These are phyloP conservation scores for Actenoides lindsayi DNA, from an alignment of 2,113 vertebrate genomes.

Conservation along the genomic window DNA sequence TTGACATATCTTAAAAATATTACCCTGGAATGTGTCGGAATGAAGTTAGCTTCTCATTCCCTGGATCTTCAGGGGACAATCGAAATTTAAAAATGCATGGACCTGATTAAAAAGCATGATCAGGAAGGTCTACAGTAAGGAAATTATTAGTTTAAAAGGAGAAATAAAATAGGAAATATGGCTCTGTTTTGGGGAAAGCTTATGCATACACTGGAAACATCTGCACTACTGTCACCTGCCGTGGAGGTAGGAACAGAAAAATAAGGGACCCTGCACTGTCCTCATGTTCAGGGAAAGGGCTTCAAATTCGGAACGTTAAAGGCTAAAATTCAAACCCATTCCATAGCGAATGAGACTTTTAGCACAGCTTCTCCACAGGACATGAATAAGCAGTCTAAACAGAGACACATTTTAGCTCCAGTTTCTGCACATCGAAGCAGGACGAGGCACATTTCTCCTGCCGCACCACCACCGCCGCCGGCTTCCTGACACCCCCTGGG, in stretches of 20 bases:
- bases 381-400: neutral
- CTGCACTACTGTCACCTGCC: neutral
- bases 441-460: neutral
- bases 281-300: neutral
- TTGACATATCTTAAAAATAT: neutral
- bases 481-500: neutral
- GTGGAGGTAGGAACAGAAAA: neutral
- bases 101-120: neutral
- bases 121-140: neutral
- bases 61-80: neutral
- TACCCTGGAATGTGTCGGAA: neutral
- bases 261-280: neutral
- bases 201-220: neutral
- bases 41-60: neutral
- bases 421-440: neutral
- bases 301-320: accelerated
- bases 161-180: neutral
- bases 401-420: neutral
- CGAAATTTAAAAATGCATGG: neutral
- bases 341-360: neutral
- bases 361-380: neutral
- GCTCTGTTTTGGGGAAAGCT: neutral
- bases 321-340: neutral
- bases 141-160: neutral
- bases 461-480: neutral